Evolutionary conservation across 2,888 invertebrate genomes (phyloP), one percentile per base, ranked within the genome.

Genomic region (Timandra comae): DNA sequence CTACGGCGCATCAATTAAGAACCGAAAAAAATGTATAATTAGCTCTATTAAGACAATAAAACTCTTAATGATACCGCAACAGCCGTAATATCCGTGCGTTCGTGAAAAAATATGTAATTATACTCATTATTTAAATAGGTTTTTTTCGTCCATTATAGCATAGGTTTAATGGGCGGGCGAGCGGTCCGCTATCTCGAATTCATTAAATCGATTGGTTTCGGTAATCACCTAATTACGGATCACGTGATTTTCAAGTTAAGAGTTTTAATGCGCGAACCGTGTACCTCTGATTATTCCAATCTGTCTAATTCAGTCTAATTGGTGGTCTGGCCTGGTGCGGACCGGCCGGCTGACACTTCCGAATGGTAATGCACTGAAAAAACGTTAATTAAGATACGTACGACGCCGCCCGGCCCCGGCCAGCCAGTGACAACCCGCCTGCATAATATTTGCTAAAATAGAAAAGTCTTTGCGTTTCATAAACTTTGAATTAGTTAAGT

Each of bases 41-140:
- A 85, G 80, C 63, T 79, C 78, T 81, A 84, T 85, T 82, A 84
- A 85, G 80, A 85, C 84, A 84, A 84, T 85, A 85, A 85, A 85
- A 81, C 65, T 80, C 79, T 81, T 85, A 82, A 85, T 84, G 84
- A 85, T 80, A 79, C 82, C 76, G 79, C 81, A 78, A 77, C 80
- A 79, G 70, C 60, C 70, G 78, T 80, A 77, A 79, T 78, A 74
- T 78, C 76, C 76, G 79, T 81, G 74, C 64, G 74, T 76, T 80
- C 68, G 77, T 81, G 79, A 82, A 81, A 82, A 76, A 81, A 79
- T 74, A 74, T 80, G 75, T 84, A 84, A 84, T 82, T 84, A 84
- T 81, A 77, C 78, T 81, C 82, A 84, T 84, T 84, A 84, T 82
- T 81, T 76, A 81, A 81, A 82, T 84, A 82, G 79, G 75, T 79